These are phyloP conservation scores for Brachionus rubens DNA, from an alignment of 1,140 invertebrate genomes.

Conservation along the genomic window DNA sequence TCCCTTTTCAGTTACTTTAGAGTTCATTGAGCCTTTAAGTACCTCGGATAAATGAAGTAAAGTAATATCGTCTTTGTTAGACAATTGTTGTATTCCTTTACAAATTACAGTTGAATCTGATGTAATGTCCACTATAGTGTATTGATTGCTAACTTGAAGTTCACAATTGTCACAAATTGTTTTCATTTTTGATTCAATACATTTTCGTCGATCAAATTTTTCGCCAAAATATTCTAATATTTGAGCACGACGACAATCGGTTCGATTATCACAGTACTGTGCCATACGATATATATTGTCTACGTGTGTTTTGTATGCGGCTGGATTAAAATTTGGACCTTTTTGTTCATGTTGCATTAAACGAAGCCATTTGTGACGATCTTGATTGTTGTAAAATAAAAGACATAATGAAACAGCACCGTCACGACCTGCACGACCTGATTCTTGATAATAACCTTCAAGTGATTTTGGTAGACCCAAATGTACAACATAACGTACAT, in stretches of 20 bases:
- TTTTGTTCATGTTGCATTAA: slow-evolving; percentile 48
- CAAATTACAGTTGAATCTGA: slow-evolving; percentile 72
- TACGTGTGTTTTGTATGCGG: slow-evolving; percentile 72
- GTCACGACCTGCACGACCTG: slow-evolving; percentile 88
- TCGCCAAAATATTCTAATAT: slow-evolving; percentile 92
- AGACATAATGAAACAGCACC: slow-evolving; percentile 74
- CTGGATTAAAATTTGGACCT: slow-evolving; percentile 55
- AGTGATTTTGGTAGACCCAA: slow-evolving; percentile 87
- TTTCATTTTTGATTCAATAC: slow-evolving; percentile 51
- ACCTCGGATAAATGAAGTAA: slow-evolving; percentile 76
- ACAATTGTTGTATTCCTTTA: slow-evolving; percentile 68
- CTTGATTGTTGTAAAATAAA: slow-evolving; percentile 79
- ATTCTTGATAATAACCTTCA: slow-evolving; percentile 97
- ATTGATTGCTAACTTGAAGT: background rate
- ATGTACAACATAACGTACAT: slow-evolving; percentile 69
- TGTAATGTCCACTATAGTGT: slow-evolving; percentile 67
- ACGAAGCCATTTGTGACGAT: slow-evolving; percentile 57
- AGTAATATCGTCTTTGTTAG: slow-evolving; percentile 67
- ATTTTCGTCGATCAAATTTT: slow-evolving; percentile 68
- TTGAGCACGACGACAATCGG: slow-evolving; percentile 78
- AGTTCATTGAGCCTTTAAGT: slow-evolving; percentile 66
- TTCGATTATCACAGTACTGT: slow-evolving; percentile 82
- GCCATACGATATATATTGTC: slow-evolving; percentile 84
- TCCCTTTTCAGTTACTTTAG: slow-evolving; percentile 59
- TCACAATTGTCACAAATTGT: slow-evolving; percentile 38